A percentile compares a stretch with the other conserved stretches of the same genome.
These are phyloP conservation scores for Yoshiicerus persimilis DNA, from an alignment of 1,140 invertebrate genomes.

Conservation along the genomic window DNA sequence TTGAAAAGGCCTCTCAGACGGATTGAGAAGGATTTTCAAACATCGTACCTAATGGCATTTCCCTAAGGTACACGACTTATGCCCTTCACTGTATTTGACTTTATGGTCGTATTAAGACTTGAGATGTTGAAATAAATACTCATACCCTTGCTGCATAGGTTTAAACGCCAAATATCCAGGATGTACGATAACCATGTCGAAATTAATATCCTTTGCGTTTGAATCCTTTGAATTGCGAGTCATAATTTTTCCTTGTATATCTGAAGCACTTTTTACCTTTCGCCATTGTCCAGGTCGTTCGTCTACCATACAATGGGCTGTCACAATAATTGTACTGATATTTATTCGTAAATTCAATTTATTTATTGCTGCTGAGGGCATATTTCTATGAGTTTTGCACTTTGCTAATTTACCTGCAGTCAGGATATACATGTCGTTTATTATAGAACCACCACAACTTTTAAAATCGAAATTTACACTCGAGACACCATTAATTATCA, in stretches of 20 bases:
- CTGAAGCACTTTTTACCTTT: neutral
- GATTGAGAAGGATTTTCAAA: no score
- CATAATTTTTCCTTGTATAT: neutral
- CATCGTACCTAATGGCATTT: no score
- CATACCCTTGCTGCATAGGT: neutral
- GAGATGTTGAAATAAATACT: neutral
- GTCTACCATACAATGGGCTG: neutral
- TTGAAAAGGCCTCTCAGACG: no score
- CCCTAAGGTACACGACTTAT: no score
- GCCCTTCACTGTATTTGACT: no score
- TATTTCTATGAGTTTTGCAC: no score
- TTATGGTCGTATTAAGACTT: no score
- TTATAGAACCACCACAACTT: neutral
- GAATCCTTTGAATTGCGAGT: neutral
- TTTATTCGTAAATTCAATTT: neutral
- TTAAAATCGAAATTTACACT: neutral
- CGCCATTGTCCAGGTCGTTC: neutral
- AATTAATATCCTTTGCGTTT: neutral
- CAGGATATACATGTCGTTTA: neutral
- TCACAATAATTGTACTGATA: neutral
- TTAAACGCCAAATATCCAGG: neutral
- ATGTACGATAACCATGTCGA: neutral
- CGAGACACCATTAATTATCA: neutral
- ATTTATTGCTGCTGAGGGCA: no score
- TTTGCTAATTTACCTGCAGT: neutral